phyloP scores from a whole-genome alignment of 2,113 vertebrate genomes.

The Xenus cinereus region DNA sequence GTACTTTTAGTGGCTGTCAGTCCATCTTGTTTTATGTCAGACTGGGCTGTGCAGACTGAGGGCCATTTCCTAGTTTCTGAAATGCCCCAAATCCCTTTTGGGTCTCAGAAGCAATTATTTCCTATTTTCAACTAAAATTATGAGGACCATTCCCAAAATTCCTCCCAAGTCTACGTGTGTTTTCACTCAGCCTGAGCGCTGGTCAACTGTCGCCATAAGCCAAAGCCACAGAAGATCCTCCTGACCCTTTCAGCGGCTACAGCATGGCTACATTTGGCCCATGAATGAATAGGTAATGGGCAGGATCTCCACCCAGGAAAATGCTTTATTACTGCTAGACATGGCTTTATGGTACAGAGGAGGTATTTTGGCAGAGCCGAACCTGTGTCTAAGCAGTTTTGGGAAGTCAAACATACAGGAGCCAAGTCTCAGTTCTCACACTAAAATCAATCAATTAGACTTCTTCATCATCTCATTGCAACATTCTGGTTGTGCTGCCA shows the following conservation, averaged over 20 bases:
- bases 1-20: not conserved
- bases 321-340: not conserved
- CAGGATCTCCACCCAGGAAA: not conserved
- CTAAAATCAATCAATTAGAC: not conserved
- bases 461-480: not conserved
- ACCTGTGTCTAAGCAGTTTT: not conserved
- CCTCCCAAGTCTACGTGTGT: not conserved
- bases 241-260: not conserved
- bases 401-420: not conserved
- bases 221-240: not conserved
- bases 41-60: not conserved
- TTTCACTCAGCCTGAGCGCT: not conserved
- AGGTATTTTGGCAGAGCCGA: not conserved
- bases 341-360: not conserved
- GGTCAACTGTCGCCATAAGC: not conserved
- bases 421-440: not conserved
- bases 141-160: not conserved
- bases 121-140: not conserved
- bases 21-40: not conserved
- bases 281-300: not conserved
- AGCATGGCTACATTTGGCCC: not conserved
- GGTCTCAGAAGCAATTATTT: not conserved
- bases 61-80: not conserved
- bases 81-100: not conserved
- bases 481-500: slow-evolving; percentile 19